Conservation (phyloP, 1,140 invertebrate species). For the Danaus plexippus region DNA sequence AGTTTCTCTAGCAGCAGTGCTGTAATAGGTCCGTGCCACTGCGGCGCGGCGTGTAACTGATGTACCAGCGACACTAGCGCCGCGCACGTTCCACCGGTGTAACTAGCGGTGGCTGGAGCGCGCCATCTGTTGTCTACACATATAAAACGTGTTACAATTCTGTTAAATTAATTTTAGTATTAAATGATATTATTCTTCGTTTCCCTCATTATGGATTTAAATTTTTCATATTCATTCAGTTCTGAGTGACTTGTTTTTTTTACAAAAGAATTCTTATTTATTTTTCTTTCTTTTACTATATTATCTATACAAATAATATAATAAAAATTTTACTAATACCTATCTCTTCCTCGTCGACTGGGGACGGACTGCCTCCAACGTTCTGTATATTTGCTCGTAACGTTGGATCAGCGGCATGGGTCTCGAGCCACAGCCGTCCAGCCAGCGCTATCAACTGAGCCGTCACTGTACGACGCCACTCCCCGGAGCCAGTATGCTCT, state of each 20-base stretch:
- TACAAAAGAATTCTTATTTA: no score
- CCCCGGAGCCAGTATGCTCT: slow-evolving; percentile 43
- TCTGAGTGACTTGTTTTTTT: no score
- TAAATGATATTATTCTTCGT: no score
- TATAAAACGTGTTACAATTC: not conserved
- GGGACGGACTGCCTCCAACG: slow-evolving; percentile 11
- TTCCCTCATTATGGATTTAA: no score
- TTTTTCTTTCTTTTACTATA: no score
- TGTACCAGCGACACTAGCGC: slow-evolving; percentile 47
- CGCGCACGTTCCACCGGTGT: slow-evolving; percentile 53
- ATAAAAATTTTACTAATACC: slow-evolving; percentile 26
- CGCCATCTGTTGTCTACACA: slow-evolving; percentile 62
- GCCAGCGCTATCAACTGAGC: slow-evolving; percentile 52
- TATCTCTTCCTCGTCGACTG: slow-evolving; percentile 45
- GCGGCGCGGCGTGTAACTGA: slow-evolving; percentile 44
- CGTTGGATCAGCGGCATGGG: slow-evolving; percentile 48
- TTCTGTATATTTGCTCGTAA: slow-evolving; percentile 35
- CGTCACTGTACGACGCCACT: slow-evolving; percentile 52
- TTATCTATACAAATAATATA: not conserved
- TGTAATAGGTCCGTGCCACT: slow-evolving; percentile 53
- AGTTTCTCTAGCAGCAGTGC: slow-evolving; percentile 50
- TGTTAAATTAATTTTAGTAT: no score
- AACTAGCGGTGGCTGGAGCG: slow-evolving; percentile 56
- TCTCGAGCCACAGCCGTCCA: slow-evolving; percentile 57
- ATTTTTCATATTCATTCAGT: no score